A percentile compares a stretch with the other conserved stretches of the same genome.
These are phyloP conservation scores for Oscheius sp. DNA, from an alignment of 2,888 invertebrate genomes.

Conservation along the genomic window DNA sequence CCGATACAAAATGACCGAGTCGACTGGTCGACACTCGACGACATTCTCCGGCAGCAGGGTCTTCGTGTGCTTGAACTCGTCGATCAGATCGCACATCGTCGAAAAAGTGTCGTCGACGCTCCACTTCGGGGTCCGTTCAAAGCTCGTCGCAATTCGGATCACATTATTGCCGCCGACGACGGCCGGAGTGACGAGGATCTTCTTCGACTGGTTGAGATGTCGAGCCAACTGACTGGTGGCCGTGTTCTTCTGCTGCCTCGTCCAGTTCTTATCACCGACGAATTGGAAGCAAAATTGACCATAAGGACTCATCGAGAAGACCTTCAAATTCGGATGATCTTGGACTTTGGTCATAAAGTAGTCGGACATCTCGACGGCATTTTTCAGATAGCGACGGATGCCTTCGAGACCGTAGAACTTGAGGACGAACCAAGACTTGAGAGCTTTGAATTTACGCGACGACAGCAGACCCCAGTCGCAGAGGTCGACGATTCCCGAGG, in stretches of 20 bases:
- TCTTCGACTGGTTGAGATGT: constrained; percentile 44
- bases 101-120: not conserved
- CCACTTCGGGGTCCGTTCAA: not conserved
- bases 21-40: not conserved
- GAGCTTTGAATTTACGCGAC: constrained; percentile 83
- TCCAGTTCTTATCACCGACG: constrained; percentile 14
- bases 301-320: constrained; percentile 37
- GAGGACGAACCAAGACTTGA: constrained; percentile 93
- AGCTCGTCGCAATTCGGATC: constrained; percentile 29
- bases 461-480: constrained; percentile 27
- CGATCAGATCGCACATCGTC: constrained; percentile 3
- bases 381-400: constrained; percentile 88
- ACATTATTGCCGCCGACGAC: constrained; percentile 29
- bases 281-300: constrained; percentile 43
- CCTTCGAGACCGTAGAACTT: constrained; percentile 91
- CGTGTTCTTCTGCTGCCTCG: constrained; percentile 34
- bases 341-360: constrained; percentile 37
- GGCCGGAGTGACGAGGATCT: constrained; percentile 47
- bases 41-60: not conserved
- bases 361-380: constrained; percentile 73
- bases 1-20: not conserved
- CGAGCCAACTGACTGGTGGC: constrained; percentile 40
- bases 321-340: constrained; percentile 38
- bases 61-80: not conserved
- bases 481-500: constrained; percentile 2